Conservation (phyloP, 2,888 invertebrate genomes). For the Xestia rhomboidea region DNA sequence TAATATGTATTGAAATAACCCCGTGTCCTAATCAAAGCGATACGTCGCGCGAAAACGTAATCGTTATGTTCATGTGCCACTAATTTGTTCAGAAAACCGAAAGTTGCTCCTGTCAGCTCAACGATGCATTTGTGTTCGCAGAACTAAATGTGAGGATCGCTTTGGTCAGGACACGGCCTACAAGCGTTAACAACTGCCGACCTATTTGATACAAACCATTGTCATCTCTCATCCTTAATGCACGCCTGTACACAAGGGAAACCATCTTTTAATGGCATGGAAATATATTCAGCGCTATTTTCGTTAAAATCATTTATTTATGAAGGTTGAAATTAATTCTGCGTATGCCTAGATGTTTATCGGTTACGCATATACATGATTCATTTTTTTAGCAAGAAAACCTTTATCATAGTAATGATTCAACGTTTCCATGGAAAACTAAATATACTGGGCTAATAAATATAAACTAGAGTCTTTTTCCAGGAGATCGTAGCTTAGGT, state of each 20-base stretch:
- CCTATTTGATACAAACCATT: slow-evolving; percentile 21
- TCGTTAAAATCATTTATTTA: slow-evolving; percentile 28
- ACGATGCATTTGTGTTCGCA: background rate
- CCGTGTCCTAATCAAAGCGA: background rate
- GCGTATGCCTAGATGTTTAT: slow-evolving; percentile 34
- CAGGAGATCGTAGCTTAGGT: background rate
- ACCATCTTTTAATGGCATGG: background rate
- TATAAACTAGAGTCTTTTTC: background rate
- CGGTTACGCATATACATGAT: slow-evolving; percentile 24
- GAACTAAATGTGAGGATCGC: background rate
- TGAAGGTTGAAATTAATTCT: slow-evolving; percentile 35
- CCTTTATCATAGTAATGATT: slow-evolving; percentile 30
- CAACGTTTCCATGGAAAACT: slow-evolving; percentile 25
- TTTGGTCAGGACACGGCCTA: background rate
- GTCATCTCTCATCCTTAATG: slow-evolving; percentile 9
- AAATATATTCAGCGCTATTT: slow-evolving; percentile 47
- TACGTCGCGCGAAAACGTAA: background rate
- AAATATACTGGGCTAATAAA: background rate
- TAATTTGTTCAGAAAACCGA: background rate
- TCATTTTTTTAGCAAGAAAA: slow-evolving; percentile 44
- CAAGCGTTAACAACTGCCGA: background rate
- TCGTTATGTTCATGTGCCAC: background rate
- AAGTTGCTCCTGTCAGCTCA: background rate
- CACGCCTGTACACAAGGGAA: slow-evolving; percentile 12
- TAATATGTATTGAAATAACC: background rate